Evolutionary conservation across 2,113 vertebrate genomes (phyloP), one percentile per base, ranked within the genome.

Genomic region (Heterotis niloticus): DNA sequence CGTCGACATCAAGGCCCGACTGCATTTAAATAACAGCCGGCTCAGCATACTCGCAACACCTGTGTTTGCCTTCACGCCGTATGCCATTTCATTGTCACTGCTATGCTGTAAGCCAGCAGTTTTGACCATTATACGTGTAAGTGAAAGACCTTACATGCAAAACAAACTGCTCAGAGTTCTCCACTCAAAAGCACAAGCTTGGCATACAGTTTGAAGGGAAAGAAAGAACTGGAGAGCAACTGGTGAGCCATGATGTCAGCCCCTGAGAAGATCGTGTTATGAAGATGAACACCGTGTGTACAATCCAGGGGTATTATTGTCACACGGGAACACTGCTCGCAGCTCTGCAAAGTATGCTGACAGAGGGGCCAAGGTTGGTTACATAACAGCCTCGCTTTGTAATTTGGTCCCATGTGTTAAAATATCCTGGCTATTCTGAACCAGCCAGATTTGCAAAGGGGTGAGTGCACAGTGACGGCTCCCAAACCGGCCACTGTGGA

Each of bases 241-340:
- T 23, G 13, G 44, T n/a, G 24, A 4, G 52, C 5, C 0, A 34
- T 10, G 20, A 4, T 4, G 1, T 44, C 10, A 62, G 10, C 51
- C 28, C 17, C 5, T 20, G 4, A 62, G 79, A 69, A 24, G 57
- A n/a, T 51, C 7, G 9, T 18, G 56, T 60, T 60, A 70, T 20
- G 24, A 20, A 78, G 28, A 28, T 24, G 26, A 51, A 51, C 77
- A n/a, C 24, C 51, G 56, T 64, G 74, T 75, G 24, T 1, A 28
- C 57, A 76, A 29, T 10, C 26, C 26, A 64, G 59, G 60, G 14
- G 29, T 78, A 79, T 86, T 85, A 86, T 86, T 89, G 81, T 85
- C 82, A 82, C 80, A 75, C 10, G 74, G 78, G 69, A 84, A 85
- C 86, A 88, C 87, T 88, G 81, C 82, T 83, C 75, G 51, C 23